Conservation (phyloP, 2,888 invertebrate genomes). For the Yponomeuta malinellus region DNA sequence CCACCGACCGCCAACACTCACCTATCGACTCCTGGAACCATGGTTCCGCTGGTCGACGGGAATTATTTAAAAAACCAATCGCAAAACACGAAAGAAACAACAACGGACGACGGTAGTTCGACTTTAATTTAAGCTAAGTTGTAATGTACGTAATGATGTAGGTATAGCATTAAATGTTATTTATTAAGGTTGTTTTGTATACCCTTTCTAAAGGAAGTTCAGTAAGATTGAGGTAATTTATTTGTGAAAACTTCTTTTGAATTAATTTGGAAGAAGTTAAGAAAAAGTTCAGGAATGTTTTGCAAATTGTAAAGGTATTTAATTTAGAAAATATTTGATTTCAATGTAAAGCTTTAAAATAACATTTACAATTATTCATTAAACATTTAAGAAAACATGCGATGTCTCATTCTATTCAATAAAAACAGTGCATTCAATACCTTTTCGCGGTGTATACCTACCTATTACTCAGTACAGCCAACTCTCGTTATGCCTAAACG, state of each 20-base stretch:
- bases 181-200: constrained; percentile 31
- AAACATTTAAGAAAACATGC: constrained; percentile 43
- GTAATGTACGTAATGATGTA: too few relatives aligned
- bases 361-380: not conserved
- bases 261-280: not conserved
- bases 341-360: not conserved
- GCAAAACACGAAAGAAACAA: constrained; percentile 33
- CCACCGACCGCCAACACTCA: constrained; percentile 64
- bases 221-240: too few relatives aligned
- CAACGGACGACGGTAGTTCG: constrained; percentile 49
- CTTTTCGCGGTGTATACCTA: too few relatives aligned
- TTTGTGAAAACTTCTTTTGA: too few relatives aligned
- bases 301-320: not conserved
- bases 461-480: too few relatives aligned
- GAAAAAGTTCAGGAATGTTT: constrained; percentile 22
- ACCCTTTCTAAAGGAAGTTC: too few relatives aligned
- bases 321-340: not conserved
- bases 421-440: constrained; percentile 47
- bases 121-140: constrained; percentile 35
- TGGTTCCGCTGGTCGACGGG: constrained; percentile 52
- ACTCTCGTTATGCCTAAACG: too few relatives aligned
- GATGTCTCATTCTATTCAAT: constrained; percentile 40
- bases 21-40: constrained; percentile 50
- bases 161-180: constrained; percentile 48
- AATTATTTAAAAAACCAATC: constrained; percentile 46